A percentile compares a stretch with the other conserved stretches of the same genome.
These are phyloP conservation scores for Aphaenogaster rudis DNA, from an alignment of 1,140 invertebrate genomes.

Conservation along the genomic window DNA sequence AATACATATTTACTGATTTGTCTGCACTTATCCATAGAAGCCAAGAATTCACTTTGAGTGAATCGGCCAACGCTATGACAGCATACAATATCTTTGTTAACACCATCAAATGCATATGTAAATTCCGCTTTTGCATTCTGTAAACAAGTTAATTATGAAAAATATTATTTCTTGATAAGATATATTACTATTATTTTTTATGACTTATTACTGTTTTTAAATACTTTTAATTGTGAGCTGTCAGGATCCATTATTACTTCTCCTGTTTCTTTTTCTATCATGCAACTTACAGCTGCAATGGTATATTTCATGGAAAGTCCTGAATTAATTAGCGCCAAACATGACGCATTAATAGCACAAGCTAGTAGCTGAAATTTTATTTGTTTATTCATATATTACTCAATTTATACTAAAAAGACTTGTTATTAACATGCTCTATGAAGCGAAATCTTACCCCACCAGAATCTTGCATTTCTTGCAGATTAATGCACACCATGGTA, in stretches of 20 bases:
- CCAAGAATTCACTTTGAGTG: constrained; percentile 89
- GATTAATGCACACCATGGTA: constrained; percentile 91
- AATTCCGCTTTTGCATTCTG: constrained; percentile 88
- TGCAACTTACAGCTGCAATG: constrained; percentile 92
- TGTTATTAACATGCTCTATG: constrained; percentile 30
- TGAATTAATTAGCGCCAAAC: constrained; percentile 93
- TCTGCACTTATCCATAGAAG: constrained; percentile 89
- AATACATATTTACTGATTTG: constrained; percentile 90
- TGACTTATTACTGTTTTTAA: constrained; percentile 38
- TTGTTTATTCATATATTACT: constrained; percentile 33
- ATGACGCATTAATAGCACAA: constrained; percentile 93
- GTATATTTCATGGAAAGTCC: constrained; percentile 93
- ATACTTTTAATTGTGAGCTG: constrained; percentile 85
- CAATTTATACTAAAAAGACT: constrained; percentile 14
- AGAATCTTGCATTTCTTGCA: constrained; percentile 95
- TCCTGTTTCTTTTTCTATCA: constrained; percentile 88
- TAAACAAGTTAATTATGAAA: constrained; percentile 68
- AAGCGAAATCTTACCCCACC: constrained; percentile 90
- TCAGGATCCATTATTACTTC: constrained; percentile 91
- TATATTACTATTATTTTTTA: background rate
- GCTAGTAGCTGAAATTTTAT: constrained; percentile 89
- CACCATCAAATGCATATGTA: constrained; percentile 91
- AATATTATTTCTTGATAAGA: constrained; percentile 19
- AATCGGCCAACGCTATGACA: constrained; percentile 91
- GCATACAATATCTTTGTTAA: constrained; percentile 89